These are phyloP conservation scores for Habropoda laboriosa DNA, from an alignment of 1,140 invertebrate species.

Conservation along the genomic window DNA sequence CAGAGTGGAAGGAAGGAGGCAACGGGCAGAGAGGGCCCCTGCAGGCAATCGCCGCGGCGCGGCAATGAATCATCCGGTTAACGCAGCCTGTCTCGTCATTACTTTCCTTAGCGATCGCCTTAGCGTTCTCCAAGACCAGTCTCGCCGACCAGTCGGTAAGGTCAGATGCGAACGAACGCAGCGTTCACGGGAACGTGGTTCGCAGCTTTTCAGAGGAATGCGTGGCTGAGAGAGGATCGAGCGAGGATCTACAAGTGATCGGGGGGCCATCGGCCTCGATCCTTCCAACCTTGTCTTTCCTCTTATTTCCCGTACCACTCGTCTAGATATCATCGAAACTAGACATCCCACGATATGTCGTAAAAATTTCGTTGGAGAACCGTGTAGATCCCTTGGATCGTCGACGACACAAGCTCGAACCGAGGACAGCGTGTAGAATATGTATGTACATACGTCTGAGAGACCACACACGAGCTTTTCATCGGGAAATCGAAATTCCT, in stretches of 20 bases:
- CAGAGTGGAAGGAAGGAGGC: neutral
- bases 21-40: slow-evolving; percentile 15
- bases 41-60: slow-evolving; percentile 43
- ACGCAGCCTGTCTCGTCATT: slow-evolving; percentile 68
- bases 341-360: too few relatives aligned
- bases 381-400: too few relatives aligned
- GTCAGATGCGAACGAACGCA: slow-evolving; percentile 45
- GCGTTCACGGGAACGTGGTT: slow-evolving; percentile 16
- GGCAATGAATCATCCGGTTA: slow-evolving; percentile 67
- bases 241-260: slow-evolving; percentile 18
- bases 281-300: neutral
- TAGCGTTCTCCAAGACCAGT: slow-evolving; percentile 38
- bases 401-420: neutral
- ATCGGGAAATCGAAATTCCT: slow-evolving; percentile 49
- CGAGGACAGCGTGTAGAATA: too few relatives aligned
- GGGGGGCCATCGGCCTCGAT: slow-evolving; percentile 3
- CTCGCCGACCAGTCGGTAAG: slow-evolving; percentile 43
- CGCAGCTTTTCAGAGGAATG: slow-evolving; percentile 37
- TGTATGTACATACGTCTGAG: too few relatives aligned
- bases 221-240: slow-evolving; percentile 21
- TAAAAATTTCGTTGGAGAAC: too few relatives aligned
- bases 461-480: slow-evolving; percentile 57
- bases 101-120: slow-evolving; percentile 61
- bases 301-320: too few relatives aligned
- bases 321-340: too few relatives aligned